phyloP scores from a whole-genome alignment of 2,888 invertebrate species.

The Colostygia pectinataria region DNA sequence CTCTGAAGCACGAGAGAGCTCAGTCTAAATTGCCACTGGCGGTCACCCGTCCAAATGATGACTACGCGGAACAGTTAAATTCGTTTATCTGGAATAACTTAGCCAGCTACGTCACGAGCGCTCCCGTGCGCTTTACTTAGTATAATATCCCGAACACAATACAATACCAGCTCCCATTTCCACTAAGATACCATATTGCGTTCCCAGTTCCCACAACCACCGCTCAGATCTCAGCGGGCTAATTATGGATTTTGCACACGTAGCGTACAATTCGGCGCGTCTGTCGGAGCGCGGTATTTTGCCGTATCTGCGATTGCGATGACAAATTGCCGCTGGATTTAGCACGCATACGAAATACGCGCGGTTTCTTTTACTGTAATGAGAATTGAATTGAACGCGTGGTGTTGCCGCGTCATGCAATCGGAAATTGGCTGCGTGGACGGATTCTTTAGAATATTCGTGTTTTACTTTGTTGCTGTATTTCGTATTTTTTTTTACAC shows the following conservation, averaged over 20 bases:
- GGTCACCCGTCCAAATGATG: too few species aligned
- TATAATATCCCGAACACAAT: too few species aligned
- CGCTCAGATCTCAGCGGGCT: conserved; percentile 27
- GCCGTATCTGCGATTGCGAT: conserved; percentile 47
- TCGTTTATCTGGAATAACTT: too few species aligned
- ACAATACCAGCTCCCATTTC: conserved; percentile 2
- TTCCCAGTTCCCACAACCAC: conserved; percentile 24
- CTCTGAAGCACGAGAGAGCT: too few species aligned
- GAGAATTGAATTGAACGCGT: conserved; percentile 34
- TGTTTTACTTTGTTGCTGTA: too few species aligned
- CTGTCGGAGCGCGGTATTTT: conserved; percentile 9
- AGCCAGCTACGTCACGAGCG: too few species aligned
- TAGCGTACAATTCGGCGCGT: conserved; percentile 20
- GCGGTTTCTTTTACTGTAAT: conserved; percentile 35
- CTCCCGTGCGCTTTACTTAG: too few species aligned
- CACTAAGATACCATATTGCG: conserved; percentile 16
- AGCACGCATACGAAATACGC: conserved; percentile 44
- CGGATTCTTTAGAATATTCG: background rate
- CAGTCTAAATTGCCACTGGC: too few species aligned
- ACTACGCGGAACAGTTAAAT: too few species aligned
- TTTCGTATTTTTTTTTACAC: too few species aligned
- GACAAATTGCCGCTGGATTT: conserved; percentile 59
- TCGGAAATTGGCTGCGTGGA: conserved; percentile 6
- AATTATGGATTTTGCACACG: conserved; percentile 63
- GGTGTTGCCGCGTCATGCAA: conserved; percentile 20